Percentiles rank a stretch among this genome's conserved stretches.
phyloP scores from a whole-genome alignment of 1,140 invertebrate species.

The Heterodera carotae region DNA sequence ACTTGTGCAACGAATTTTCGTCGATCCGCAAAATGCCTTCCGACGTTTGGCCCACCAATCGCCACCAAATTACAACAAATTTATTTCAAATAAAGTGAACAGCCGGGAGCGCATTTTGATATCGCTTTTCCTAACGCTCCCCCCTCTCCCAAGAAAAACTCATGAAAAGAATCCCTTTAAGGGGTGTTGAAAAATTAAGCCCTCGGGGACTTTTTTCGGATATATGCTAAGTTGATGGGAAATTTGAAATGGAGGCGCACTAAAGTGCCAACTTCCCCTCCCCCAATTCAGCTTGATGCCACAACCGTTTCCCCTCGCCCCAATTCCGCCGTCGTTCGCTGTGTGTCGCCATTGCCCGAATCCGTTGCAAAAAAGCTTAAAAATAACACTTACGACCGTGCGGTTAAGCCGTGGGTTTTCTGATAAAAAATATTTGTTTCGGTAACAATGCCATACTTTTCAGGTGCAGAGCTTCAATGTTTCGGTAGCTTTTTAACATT shows the following conservation, averaged over 20 bases:
- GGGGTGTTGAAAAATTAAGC: too few relatives aligned
- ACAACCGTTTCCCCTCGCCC: not conserved
- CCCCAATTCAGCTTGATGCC: not conserved
- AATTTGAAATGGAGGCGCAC: too few relatives aligned
- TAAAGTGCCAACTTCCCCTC: conserved; percentile 6
- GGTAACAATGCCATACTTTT: not conserved
- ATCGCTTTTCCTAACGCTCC: too few relatives aligned
- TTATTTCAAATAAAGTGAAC: conserved; percentile 13
- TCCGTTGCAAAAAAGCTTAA: conserved; percentile 45
- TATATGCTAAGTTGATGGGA: too few relatives aligned
- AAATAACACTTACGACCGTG: conserved; percentile 43
- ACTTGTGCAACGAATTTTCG: conserved; percentile 22
- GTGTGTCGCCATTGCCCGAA: conserved; percentile 57
- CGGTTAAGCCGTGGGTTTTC: conserved; percentile 32
- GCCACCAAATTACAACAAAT: not conserved
- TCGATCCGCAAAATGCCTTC: conserved; percentile 15
- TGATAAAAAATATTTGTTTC: not conserved
- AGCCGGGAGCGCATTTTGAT: too few relatives aligned
- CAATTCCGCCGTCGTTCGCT: conserved; percentile 31
- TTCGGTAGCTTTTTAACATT: not conserved
- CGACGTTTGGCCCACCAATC: not conserved
- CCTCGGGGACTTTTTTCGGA: too few relatives aligned
- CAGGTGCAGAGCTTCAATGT: conserved; percentile 26
- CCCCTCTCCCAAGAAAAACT: too few relatives aligned
- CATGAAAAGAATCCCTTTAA: too few relatives aligned